Evolutionary conservation across 2,797 vertebrate genomes (phyloP), one percentile per base, ranked within the genome.

Genomic region (Squalus acanthias): DNA sequence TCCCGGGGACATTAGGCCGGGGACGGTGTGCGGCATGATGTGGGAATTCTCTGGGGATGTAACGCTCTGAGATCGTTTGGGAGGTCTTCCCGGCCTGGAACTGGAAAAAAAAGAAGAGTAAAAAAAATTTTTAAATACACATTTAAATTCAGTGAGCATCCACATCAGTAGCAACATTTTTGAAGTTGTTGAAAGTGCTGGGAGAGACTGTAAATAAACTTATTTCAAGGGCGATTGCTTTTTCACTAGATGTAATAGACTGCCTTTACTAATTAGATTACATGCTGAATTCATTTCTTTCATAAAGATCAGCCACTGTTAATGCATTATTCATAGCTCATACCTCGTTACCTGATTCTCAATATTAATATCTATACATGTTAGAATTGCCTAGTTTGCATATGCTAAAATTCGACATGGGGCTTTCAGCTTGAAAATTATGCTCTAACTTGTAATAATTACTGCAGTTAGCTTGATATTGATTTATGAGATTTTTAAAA

Each of bases 401-500:
- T 99, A 99, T 99, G 99, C 99, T 99, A 99, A 99, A 99, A 99
- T 98, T 98, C 98, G 98, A 98, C 98, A 98, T 98, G 98, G 98
- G 98, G 98, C 98, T 98, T 99, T 99, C 99, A 98, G 99, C 98
- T 98, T 98, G 98, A 99, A 99, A 99, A 99, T 99, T 99, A 99
- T 99, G 99, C 99, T 99, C 99, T 99, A 99, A 99, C 99, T 99
- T 99, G 99, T 99, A 99, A 99, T 99, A 99, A 99, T 99, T 99
- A 99, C 99, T 99, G 99, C 99, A 99, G 99, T 99, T 99, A 99
- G 99, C 98, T 98, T 99, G 98, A 99, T 99, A 99, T 99, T 99
- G 99, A 99, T 99, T 99, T 99, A 99, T 99, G 99, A 99, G 99
- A 99, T 99, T 99, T 99, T 99, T 99, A 99, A 99, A 99, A 99